A percentile compares a stretch with the other conserved stretches of the same genome.
These are phyloP conservation scores for Pantelozetes paolii DNA, from an alignment of 2,888 invertebrate genomes.

Conservation along the genomic window DNA sequence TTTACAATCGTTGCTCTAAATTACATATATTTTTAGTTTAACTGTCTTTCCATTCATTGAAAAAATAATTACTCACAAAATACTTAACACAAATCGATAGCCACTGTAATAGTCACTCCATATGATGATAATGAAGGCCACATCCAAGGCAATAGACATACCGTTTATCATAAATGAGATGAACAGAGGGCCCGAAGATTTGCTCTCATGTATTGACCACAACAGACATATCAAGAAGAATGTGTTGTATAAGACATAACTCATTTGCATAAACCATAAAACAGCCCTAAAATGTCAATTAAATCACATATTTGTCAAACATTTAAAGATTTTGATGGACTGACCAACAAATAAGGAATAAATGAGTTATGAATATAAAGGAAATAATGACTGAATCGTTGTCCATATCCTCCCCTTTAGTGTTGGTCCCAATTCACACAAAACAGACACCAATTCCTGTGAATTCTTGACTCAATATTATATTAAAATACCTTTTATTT, in stretches of 20 bases:
- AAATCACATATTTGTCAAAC: background rate
- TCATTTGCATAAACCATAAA: background rate
- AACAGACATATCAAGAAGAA: conserved; percentile 20
- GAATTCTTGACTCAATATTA: too few relatives aligned
- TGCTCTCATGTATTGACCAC: conserved; percentile 17
- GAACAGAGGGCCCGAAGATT: background rate
- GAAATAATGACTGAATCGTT: conserved; percentile 6
- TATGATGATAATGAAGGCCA: background rate
- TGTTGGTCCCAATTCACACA: too few relatives aligned
- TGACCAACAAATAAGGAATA: conserved; percentile 8
- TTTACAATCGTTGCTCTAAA: background rate
- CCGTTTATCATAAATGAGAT: background rate
- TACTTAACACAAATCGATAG: background rate
- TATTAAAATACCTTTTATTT: too few relatives aligned
- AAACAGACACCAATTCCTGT: too few relatives aligned
- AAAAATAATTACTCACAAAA: background rate
- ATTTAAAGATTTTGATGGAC: background rate
- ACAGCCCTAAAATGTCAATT: background rate
- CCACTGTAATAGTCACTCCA: too few relatives aligned
- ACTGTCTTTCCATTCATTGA: background rate
- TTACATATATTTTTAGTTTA: too few relatives aligned
- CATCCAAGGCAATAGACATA: background rate
- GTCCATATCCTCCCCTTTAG: background rate
- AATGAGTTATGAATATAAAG: conserved; percentile 2
- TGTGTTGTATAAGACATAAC: background rate